Evolutionary conservation across 2,797 vertebrate species (phyloP), one percentile per base, ranked within the genome.

Genomic region (Odontamblyopus lacepedii): DNA sequence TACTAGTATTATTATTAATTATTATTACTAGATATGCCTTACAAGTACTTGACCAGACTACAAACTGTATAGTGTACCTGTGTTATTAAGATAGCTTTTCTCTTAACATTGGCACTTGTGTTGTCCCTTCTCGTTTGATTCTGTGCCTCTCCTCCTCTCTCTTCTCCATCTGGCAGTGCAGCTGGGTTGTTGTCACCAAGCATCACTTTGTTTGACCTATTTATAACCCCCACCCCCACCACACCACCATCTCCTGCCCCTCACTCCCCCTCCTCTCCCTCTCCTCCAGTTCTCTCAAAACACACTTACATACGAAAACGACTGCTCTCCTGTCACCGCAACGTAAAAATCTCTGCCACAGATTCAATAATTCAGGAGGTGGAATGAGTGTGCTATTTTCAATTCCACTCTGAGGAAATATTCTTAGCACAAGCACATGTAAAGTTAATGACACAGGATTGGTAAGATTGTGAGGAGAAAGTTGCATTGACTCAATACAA

Each of bases 151-250:
- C 88, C 91, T 87, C 85, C 90, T 90, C 84, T 70, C 51, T 71
- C 86, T 85, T 69, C 82, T 90, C 89, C 91, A 91, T 93, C 90
- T 93, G 89, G 85, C 87, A 78, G 81, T 89, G 82, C 88, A 92
- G 89, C 88, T 91, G 87, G 75, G 87, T 91, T 90, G 87, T 91
- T 90, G 87, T 92, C 89, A 88, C 82, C 81, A 81, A 83, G 84
- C 87, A 86, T 88, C 81, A 78, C 68, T 78, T 74, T 85, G 80
- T 85, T 78, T 86, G 92, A 93, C 93, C 92, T 92, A 93, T 91
- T 94, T 93, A 89, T 88, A 88, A 83, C 85, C 88, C 86, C 88
- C 86, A 74, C 76, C 78, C 79, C 79, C 88, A 85, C 63, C 23
- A 18, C 60, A n/a, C 13, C 63, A 44, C 15, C 74, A 76, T 85